Conservation (phyloP, 2,888 invertebrate species). For the Dione juno region DNA sequence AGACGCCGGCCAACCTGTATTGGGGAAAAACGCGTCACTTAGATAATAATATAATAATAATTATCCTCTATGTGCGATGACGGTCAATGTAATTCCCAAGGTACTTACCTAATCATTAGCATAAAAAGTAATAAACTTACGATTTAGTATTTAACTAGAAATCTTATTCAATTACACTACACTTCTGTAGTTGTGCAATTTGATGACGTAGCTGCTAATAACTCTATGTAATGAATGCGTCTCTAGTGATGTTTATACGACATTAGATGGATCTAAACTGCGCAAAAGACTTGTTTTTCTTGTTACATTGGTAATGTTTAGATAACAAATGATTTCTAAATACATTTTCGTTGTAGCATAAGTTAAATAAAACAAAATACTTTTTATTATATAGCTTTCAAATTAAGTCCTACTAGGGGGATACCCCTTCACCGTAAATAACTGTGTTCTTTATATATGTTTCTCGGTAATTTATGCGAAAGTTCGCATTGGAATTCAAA, state of each 20-base stretch:
- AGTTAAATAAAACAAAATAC: too few relatives aligned
- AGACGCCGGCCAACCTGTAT: conserved; percentile 35
- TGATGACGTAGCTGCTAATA: conserved; percentile 28
- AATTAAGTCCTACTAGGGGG: background rate
- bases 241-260: conserved; percentile 37
- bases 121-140: background rate
- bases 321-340: conserved; percentile 27
- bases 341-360: conserved; percentile 1
- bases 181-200: conserved; percentile 23
- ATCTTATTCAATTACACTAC: conserved; percentile 1
- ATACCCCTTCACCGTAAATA: conserved; percentile 3
- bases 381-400: conserved; percentile 21
- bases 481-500: conserved; percentile 1
- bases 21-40: conserved; percentile 70
- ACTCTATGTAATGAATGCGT: conserved; percentile 9
- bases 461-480: conserved; percentile 6
- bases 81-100: conserved; percentile 42
- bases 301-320: conserved; percentile 20
- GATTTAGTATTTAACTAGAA: conserved; percentile 12
- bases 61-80: conserved; percentile 47
- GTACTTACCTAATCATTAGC: conserved; percentile 12
- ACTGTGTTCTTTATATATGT: conserved; percentile 3
- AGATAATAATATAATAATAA: conserved; percentile 50
- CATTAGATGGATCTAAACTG: conserved; percentile 35
- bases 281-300: conserved; percentile 41